Evolutionary conservation across 2,888 invertebrate genomes (phyloP), one percentile per base, ranked within the genome.

Genomic region (Sarcophaga rosellei): DNA sequence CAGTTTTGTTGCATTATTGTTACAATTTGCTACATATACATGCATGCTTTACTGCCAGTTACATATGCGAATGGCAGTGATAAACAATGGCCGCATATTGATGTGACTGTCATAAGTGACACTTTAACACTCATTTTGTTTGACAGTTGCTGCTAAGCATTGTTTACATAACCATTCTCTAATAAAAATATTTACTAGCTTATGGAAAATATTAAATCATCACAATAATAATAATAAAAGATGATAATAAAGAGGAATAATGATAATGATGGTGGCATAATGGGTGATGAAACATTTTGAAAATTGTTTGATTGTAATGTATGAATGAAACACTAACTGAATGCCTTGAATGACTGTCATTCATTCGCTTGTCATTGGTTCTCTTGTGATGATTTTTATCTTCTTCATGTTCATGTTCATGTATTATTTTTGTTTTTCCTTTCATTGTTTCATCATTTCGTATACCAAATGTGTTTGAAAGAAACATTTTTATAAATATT

Each of bases 61-160:
- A 35, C 35, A 35, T 35, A 35, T 35, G 10, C 35, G 35, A 35
- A 35, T 35, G 10, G 10, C 35, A 35, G 35, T 8, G 8, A 35
- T 35, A 35, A 35, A 35, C 35, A 35, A 35, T 35, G 35, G 35
- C 35, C 8, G 35, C 35, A 35, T 35, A 35, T 10, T 68, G 69
- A 83, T 83, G 76, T 86, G 83, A 35, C 35, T 35, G 35, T 83
- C 83, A 86, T 65, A 74, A 81, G 73, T 77, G 86, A 83, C 77
- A 83, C 63, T 68, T 83, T 68, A 63, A 63, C 73, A 78, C 21
- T 53, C 35, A 63, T 61, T 75, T 23, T 77, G 2, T 74, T 65
- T 81, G 45, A 59, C 72, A 76, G 3, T 44, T 47, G 25, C 66
- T 72, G 35, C 63, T 75, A 62, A 62, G 80, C 70, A 20, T 73